Conservation (phyloP, 2,113 vertebrate genomes). For the Channa argus region DNA sequence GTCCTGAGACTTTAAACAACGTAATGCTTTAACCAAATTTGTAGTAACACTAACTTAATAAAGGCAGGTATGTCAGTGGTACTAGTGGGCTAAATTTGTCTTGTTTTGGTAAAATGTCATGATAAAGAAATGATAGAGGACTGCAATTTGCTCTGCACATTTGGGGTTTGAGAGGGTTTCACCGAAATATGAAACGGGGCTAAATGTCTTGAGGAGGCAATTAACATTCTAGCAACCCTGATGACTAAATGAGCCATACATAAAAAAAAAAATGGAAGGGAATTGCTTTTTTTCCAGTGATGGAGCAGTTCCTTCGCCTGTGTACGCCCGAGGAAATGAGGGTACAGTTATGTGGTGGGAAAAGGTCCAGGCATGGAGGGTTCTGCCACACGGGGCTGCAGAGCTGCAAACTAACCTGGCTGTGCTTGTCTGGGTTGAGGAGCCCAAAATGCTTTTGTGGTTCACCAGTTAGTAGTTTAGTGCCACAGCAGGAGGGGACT, state of each 20-base stretch:
- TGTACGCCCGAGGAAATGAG: constrained; percentile 71
- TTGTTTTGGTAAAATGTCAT: constrained; percentile 38
- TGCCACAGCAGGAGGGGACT: not conserved
- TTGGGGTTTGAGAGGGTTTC: constrained; percentile 51
- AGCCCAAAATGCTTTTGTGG: constrained; percentile 32
- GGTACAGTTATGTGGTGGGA: constrained; percentile 54
- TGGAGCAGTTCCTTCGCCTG: constrained; percentile 21
- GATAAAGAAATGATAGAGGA: constrained; percentile 64
- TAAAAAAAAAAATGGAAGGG: constrained; percentile 44
- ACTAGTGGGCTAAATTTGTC: constrained; percentile 25
- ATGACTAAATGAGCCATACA: constrained; percentile 70
- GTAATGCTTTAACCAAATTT: constrained; percentile 66
- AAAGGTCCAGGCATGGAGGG: constrained; percentile 26
- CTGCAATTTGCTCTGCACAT: constrained; percentile 62
- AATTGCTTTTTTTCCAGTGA: constrained; percentile 51
- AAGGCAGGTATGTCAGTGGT: constrained; percentile 56
- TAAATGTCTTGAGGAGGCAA: constrained; percentile 50
- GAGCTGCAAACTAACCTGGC: constrained; percentile 27
- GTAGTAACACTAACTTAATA: constrained; percentile 60
- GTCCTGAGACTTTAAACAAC: constrained; percentile 54
- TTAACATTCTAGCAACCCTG: constrained; percentile 53
- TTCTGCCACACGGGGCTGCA: constrained; percentile 40
- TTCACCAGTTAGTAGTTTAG: constrained; percentile 14
- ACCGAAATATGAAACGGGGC: constrained; percentile 62
- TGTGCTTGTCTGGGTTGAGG: not conserved